Evolutionary conservation across 2,797 vertebrate species (phyloP), one percentile per base, ranked within the genome.

Genomic region (Mergus octosetaceus): DNA sequence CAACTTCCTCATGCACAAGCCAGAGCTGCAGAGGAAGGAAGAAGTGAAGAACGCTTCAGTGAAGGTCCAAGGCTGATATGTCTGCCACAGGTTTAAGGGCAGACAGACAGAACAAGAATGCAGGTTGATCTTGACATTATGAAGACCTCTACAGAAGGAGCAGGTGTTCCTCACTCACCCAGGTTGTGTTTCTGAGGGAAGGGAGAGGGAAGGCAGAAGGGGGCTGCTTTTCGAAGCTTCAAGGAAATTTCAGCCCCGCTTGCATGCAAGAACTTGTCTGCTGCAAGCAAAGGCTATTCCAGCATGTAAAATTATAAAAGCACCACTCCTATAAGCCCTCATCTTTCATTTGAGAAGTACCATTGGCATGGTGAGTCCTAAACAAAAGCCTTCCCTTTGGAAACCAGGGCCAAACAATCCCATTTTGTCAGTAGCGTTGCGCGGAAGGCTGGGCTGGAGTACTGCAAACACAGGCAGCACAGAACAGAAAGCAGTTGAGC

Each of bases 401-500:
- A 95, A 87, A 87, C 13, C 20, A 36, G 30, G 32, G 34, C 16
- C 32, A 94, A 91, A 49, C 38, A 85, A 49, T 1, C 27, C 7
- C 20, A 64, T 62, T 80, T 85, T 34, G 9, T 70, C 51, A 82
- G 53, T 47, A 57, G 21, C n/a, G 36, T 30, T 65, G 61, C 49
- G 25, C 49, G 22, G 39, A 94, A 73, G 43, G 60, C 53, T 4
- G 2, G n/a, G 61, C n/a, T 68, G 51, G n/a, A 85, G 39, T 32
- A 68, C 83, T 79, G 25, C 87, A 94, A 93, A 62, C 71, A 90
- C 1, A 3, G 5, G 13, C 38, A 94, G 27, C 57, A 81, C 60
- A 88, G 2, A 84, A 60, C 69, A 91, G 65, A 92, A 85, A 93
- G 82, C 70, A 81, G 82, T 8, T 82, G 51, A 78, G 56, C 82